phyloP scores from a whole-genome alignment of 2,888 invertebrate genomes.

The Trimorus sp. region DNA sequence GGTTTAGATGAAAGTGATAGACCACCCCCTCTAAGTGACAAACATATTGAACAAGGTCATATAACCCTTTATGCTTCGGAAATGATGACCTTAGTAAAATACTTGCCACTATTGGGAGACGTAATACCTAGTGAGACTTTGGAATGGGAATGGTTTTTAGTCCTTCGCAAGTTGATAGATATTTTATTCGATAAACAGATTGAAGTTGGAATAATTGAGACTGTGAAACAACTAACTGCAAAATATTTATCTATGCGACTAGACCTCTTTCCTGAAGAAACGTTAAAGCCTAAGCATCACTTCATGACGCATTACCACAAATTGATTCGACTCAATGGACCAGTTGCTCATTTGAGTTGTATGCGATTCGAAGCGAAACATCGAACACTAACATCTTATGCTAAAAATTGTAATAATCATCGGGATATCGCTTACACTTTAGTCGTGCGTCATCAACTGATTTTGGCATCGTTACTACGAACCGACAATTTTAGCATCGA shows the following conservation, averaged over 20 bases:
- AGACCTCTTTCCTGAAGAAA: constrained; percentile 18
- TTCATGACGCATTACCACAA: constrained; percentile 19
- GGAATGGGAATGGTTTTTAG: constrained; percentile 13
- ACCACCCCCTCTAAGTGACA: not conserved
- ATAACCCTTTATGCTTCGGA: constrained; percentile 22
- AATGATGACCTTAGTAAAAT: constrained; percentile 12
- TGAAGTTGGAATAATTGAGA: not conserved
- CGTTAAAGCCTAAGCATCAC: constrained; percentile 38
- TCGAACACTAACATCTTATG: constrained; percentile 6
- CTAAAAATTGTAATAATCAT: not conserved
- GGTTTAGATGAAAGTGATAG: constrained; percentile 15
- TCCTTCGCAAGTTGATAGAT: not conserved
- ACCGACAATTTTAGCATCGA: too few relatives aligned
- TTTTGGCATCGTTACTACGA: too few relatives aligned
- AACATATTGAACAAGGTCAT: constrained; percentile 2
- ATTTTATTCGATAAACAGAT: constrained; percentile 1
- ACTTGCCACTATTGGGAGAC: constrained; percentile 8
- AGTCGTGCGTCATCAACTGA: too few relatives aligned
- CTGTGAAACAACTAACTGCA: not conserved
- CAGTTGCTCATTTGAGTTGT: constrained; percentile 8
- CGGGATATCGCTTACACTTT: not conserved
- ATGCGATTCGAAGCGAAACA: constrained; percentile 31
- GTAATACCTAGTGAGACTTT: not conserved
- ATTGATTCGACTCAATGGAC: constrained; percentile 15
- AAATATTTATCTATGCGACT: not conserved